These are phyloP conservation scores for Gymnobelideus leadbeateri DNA, from an alignment of 2,113 vertebrate species.

Conservation along the genomic window DNA sequence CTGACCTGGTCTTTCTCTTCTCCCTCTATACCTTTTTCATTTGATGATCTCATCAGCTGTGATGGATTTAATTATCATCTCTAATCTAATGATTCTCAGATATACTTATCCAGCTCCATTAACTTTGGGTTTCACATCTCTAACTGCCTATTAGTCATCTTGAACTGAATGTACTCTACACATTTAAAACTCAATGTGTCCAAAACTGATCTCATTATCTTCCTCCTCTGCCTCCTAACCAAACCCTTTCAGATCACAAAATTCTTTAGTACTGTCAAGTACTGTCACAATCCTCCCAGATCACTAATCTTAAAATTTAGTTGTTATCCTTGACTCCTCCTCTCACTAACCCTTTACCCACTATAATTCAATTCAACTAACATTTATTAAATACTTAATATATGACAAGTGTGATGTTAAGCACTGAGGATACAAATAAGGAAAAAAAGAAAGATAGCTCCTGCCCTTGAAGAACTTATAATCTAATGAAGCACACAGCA, in stretches of 20 bases:
- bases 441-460: background rate
- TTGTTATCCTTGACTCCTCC: background rate
- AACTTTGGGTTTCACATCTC: background rate
- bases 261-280: background rate
- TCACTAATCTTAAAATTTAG: background rate
- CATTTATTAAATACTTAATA: background rate
- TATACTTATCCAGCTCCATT: background rate
- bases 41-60: background rate
- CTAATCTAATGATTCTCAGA: background rate
- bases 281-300: background rate
- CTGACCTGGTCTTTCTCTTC: background rate
- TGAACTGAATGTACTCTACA: background rate
- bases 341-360: background rate
- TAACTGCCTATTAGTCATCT: background rate
- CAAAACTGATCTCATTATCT: background rate
- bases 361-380: background rate
- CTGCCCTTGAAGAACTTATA: background rate
- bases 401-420: background rate
- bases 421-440: background rate
- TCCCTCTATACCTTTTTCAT: background rate
- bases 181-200: background rate
- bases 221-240: too few relatives aligned
- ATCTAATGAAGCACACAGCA: background rate
- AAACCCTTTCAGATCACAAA: background rate
- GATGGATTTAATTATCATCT: background rate